A percentile compares a stretch with the other conserved stretches of the same genome.
Conservation (phyloP, 1,140 invertebrate species). For the Pinna nobilis region DNA sequence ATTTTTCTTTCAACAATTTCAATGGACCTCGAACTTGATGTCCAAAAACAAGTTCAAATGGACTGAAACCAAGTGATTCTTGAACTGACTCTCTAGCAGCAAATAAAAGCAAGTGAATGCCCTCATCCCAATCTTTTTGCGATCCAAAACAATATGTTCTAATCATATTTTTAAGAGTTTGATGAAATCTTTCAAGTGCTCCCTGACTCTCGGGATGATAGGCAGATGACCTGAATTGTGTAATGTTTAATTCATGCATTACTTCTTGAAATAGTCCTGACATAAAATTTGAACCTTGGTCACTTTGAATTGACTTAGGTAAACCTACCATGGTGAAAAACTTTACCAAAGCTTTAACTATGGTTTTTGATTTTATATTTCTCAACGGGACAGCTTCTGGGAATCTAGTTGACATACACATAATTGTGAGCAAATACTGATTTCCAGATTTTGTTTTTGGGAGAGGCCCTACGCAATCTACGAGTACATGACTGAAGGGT, state of each 20-base stretch:
- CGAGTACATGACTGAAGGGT: constrained; percentile 37
- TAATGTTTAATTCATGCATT: constrained; percentile 29
- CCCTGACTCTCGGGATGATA: constrained; percentile 34
- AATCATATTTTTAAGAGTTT: constrained; percentile 34
- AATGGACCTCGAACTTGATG: too few species aligned
- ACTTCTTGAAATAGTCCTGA: constrained; percentile 39
- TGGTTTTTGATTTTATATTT: constrained; percentile 24
- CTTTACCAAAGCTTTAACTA: constrained; percentile 36
- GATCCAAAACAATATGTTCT: constrained; percentile 34
- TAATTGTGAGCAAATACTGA: constrained; percentile 46
- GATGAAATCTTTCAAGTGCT: constrained; percentile 37
- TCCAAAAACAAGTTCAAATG: too few species aligned
- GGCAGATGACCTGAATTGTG: constrained; percentile 31
- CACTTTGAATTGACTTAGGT: constrained; percentile 21
- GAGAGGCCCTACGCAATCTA: constrained; percentile 41
- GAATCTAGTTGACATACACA: constrained; percentile 43
- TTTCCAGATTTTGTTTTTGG: constrained; percentile 42
- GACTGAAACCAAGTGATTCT: too few species aligned
- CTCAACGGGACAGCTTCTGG: constrained; percentile 44
- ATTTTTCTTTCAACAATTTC: too few species aligned
- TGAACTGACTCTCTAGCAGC: constrained; percentile 32
- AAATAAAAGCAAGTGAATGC: constrained; percentile 43
- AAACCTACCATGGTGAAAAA: constrained; percentile 44
- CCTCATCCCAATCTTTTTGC: constrained; percentile 43
- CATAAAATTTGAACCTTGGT: constrained; percentile 43